Evolutionary conservation across 30 jellyfish, hydroid and myxozoan genomes (phyloP).

Genomic region (Hydra vulgaris): DNA sequence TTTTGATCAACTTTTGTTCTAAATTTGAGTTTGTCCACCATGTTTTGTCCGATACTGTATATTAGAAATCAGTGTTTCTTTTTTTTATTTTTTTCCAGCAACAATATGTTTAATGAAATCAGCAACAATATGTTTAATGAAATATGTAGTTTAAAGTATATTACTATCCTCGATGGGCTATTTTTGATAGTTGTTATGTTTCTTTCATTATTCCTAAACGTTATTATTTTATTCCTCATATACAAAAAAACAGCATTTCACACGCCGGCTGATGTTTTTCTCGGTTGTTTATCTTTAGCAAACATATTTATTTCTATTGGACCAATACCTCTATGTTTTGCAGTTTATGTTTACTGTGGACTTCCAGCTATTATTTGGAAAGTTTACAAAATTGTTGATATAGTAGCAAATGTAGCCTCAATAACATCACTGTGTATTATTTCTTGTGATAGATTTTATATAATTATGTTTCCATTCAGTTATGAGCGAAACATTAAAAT

Average conservation of each 20-base stretch:
- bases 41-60: too few species aligned
- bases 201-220: conserved; percentile 2
- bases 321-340: conserved; percentile 16
- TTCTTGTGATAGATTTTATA: conserved; percentile 21
- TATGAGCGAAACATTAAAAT: conserved; percentile 16
- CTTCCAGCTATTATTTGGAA: background rate
- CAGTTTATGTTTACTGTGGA: conserved; percentile 11
- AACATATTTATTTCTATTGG: conserved; percentile 5
- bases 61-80: background rate
- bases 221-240: conserved; percentile 4
- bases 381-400: background rate
- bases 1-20: too few species aligned
- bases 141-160: background rate
- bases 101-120: background rate
- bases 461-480: conserved; percentile 10
- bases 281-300: conserved; percentile 21
- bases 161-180: background rate
- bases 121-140: background rate
- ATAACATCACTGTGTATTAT: conserved; percentile 6
- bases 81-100: background rate
- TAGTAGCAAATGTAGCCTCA: conserved; percentile 11
- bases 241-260: conserved; percentile 3
- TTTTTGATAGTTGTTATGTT: background rate
- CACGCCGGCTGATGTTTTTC: conserved; percentile 13
- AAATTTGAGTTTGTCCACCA: too few species aligned